These are phyloP conservation scores for Bettongia penicillata DNA, from an alignment of 2,113 vertebrate species.

Conservation along the genomic window DNA sequence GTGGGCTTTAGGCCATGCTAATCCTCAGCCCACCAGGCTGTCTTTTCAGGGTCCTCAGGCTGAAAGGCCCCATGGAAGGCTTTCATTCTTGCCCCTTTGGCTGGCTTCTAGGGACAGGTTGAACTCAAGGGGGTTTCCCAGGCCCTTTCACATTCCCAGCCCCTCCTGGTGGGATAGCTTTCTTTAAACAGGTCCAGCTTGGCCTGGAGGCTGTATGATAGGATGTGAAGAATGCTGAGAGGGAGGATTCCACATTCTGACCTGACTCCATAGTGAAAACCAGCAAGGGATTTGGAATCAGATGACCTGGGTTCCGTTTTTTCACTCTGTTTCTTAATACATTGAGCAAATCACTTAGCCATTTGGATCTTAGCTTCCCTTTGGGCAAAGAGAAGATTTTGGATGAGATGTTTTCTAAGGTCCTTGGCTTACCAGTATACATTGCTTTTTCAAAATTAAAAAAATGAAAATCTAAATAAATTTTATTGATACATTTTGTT, in stretches of 20 bases:
- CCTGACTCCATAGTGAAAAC: background rate
- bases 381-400: background rate
- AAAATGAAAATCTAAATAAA: background rate
- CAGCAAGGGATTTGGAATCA: background rate
- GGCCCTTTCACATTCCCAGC: background rate
- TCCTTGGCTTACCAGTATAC: background rate
- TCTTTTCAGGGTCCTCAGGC: constrained; percentile 74
- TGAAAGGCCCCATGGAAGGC: constrained; percentile 74
- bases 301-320: background rate
- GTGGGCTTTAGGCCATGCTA: constrained; percentile 53
- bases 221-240: background rate
- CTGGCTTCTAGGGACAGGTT: constrained; percentile 39
- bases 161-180: background rate
- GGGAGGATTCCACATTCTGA: background rate
- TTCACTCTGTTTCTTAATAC: background rate
- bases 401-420: background rate
- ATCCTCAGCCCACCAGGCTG: constrained; percentile 71
- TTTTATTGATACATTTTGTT: background rate
- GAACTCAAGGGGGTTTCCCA: background rate
- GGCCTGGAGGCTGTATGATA: background rate
- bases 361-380: background rate
- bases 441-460: background rate
- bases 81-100: constrained; percentile 75
- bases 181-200: background rate
- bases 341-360: background rate